Conservation (phyloP, 2,113 vertebrate genomes). For the Clinocottus analis region DNA sequence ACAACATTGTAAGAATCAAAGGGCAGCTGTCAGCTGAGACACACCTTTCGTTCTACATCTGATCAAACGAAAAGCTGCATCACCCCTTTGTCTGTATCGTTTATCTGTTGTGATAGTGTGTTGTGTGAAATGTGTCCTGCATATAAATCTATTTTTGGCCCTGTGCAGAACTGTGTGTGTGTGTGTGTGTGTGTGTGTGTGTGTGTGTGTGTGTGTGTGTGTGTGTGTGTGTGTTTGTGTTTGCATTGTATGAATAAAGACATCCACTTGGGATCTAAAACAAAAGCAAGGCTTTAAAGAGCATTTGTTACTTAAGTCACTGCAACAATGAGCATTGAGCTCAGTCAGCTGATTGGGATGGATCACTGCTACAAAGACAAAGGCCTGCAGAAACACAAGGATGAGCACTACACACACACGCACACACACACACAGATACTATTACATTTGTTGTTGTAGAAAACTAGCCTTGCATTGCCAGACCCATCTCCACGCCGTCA, state of each 20-base stretch:
- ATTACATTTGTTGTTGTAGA: neutral
- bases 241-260: neutral
- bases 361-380: conserved; percentile 2
- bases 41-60: neutral
- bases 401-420: neutral
- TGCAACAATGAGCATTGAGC: conserved; percentile 14
- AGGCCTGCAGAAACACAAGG: neutral
- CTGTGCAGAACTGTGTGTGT: neutral
- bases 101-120: neutral
- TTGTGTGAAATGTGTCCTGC: neutral
- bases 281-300: conserved; percentile 1
- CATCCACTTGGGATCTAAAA: conserved; percentile 12
- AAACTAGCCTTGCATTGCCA: neutral
- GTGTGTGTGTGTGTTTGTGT: too few relatives aligned
- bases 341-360: conserved; percentile 6
- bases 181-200: conserved; percentile 4
- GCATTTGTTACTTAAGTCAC: neutral
- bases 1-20: neutral
- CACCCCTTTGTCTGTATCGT: neutral
- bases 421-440: neutral
- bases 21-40: neutral
- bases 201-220: conserved; percentile 8
- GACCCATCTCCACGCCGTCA: neutral
- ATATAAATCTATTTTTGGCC: neutral
- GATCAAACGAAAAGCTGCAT: neutral